phyloP scores from a whole-genome alignment of 2,797 vertebrate species.

The Thalassophryne amazonica region DNA sequence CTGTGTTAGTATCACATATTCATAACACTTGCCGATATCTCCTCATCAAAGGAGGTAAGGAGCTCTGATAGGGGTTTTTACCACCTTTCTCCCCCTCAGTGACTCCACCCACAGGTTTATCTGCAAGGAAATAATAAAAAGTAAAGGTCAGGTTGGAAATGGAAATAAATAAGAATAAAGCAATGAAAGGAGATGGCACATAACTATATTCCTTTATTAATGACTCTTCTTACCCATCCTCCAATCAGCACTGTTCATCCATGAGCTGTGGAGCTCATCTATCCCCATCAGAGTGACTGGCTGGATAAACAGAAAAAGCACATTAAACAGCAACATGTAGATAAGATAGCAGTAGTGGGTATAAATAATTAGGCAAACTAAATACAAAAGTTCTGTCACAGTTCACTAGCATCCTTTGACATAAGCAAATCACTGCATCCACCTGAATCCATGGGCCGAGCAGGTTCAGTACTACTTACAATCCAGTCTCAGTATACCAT shows the following conservation, averaged over 20 bases:
- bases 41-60: conserved; percentile 61
- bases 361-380: too few species aligned
- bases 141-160: neutral
- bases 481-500: too few species aligned
- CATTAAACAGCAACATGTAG: neutral
- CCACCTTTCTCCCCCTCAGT: conserved; percentile 49
- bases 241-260: conserved; percentile 64
- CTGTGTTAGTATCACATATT: neutral
- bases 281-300: conserved; percentile 74
- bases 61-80: conserved; percentile 60
- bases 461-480: too few species aligned
- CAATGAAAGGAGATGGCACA: neutral
- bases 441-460: too few species aligned
- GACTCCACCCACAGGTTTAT: conserved; percentile 62
- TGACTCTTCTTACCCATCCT: conserved; percentile 69
- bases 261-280: conserved; percentile 79
- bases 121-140: conserved; percentile 37
- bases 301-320: conserved; percentile 32
- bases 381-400: too few species aligned
- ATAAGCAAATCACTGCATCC: too few species aligned
- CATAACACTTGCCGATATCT: conserved; percentile 69
- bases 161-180: too few species aligned
- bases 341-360: too few species aligned
- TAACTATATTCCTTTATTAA: neutral
- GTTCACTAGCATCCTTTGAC: too few species aligned